Evolutionary conservation across 2,888 invertebrate genomes (phyloP).

Genomic region (Caradrina clavipalpis): DNA sequence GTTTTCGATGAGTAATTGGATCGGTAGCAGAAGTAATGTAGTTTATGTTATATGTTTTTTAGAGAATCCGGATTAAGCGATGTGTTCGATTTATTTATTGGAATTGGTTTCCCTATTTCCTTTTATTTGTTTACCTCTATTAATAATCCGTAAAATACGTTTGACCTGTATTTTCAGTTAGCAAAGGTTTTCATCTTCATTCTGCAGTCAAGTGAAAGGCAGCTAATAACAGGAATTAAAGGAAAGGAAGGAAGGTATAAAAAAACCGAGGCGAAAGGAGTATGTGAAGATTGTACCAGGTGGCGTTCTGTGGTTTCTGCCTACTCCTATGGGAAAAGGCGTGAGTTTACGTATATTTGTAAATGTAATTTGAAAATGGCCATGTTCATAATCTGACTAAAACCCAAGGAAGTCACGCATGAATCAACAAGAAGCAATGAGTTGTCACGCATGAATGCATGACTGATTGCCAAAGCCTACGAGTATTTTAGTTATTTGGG

Average conservation of each 20-base stretch:
- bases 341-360: too few species aligned
- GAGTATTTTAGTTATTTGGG: background rate
- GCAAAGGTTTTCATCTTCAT: background rate
- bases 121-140: constrained; percentile 24
- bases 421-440: background rate
- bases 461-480: background rate
- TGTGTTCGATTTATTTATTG: constrained; percentile 66
- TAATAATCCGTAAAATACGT: constrained; percentile 14
- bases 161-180: constrained; percentile 5
- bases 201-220: too few species aligned
- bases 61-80: constrained; percentile 60
- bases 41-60: constrained; percentile 66
- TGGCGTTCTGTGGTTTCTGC: too few species aligned
- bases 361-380: background rate
- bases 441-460: too few species aligned
- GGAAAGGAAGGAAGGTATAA: too few species aligned
- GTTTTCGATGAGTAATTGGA: constrained; percentile 56
- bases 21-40: constrained; percentile 49
- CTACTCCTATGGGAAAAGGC: too few species aligned
- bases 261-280: too few species aligned
- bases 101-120: constrained; percentile 54
- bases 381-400: background rate
- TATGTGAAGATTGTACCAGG: too few species aligned
- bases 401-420: background rate
- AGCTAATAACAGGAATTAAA: too few species aligned